Evolutionary conservation across 2,113 vertebrate species (phyloP), one percentile per base, ranked within the genome.

Genomic region (Engraulis encrasicolus): DNA sequence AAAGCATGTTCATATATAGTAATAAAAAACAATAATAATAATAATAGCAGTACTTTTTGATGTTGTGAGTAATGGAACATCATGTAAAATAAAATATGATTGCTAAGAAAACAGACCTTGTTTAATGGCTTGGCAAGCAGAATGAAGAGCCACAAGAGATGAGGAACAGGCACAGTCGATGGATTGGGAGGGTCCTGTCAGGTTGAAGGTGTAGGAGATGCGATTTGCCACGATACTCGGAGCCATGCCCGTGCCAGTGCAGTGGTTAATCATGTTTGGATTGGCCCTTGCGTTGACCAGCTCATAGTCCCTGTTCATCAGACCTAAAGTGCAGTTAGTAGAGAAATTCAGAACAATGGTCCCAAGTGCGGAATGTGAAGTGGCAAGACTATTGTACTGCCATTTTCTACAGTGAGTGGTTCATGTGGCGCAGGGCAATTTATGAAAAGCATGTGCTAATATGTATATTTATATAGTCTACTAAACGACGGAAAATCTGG

Each of bases 291-390:
- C 82, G n/a, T 95, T 86, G 0, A 77, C 52, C 1, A 91, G 83
- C 83, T 95, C 95, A 54, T 94, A 96, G 90, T 97, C 97, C 91
- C 93, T 92, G 93, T 97, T 97, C 96, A 97, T 97, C 1, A 97
- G 79, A 14, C 96, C 97, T 97, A 61, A 61, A 2, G 40, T 18
- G 89, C 90, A 81, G 86, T 89, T 71, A 84, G 2, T 61, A 45
- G 12, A 66, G 15, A 38, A 40, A 15, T 38, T 34, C 23, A 50
- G 52, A 40, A 27, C 36, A 23, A n/a, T n/a, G n/a, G n/a, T n/a
- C n/a, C n/a, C n/a, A n/a, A n/a, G n/a, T n/a, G n/a, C n/a, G n/a
- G n/a, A n/a, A n/a, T n/a, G n/a, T n/a, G n/a, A n/a, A n/a, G n/a
- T n/a, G n/a, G n/a, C n/a, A n/a, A n/a, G n/a, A n/a, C n/a, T n/a